A percentile compares a stretch with the other conserved stretches of the same genome.
Conservation (phyloP, 2,113 vertebrate genomes). For the Bombycilla garrulus region DNA sequence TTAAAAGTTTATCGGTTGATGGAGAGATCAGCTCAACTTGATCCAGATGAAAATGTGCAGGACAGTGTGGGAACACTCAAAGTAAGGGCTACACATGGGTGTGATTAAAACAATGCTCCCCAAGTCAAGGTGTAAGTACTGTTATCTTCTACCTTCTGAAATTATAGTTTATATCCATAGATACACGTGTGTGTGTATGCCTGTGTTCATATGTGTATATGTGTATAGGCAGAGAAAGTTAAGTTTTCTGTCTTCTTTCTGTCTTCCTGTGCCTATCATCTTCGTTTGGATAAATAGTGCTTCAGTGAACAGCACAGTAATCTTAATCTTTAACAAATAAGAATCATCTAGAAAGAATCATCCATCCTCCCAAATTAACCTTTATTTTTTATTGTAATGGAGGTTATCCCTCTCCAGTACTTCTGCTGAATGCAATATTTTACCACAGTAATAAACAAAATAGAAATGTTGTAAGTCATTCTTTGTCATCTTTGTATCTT, state of each 20-base stretch:
- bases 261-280: background rate
- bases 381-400: background rate
- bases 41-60: background rate
- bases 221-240: background rate
- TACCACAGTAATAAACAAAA: background rate
- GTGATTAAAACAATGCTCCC: background rate
- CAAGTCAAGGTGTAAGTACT: background rate
- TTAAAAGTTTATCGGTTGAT: background rate
- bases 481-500: background rate
- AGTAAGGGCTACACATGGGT: background rate
- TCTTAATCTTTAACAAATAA: background rate
- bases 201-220: rapidly evolving
- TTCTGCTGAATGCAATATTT: background rate
- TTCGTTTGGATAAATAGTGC: background rate
- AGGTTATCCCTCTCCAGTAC: background rate
- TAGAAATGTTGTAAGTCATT: background rate
- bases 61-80: background rate
- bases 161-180: background rate
- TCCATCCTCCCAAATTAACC: background rate
- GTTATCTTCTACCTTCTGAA: background rate
- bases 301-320: background rate
- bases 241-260: background rate
- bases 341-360: background rate
- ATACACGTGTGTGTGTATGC: rapidly evolving
- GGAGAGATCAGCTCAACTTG: background rate